Conservation (phyloP, 64 coral and sea anemone species). For the Cladopsammia gracilis region DNA sequence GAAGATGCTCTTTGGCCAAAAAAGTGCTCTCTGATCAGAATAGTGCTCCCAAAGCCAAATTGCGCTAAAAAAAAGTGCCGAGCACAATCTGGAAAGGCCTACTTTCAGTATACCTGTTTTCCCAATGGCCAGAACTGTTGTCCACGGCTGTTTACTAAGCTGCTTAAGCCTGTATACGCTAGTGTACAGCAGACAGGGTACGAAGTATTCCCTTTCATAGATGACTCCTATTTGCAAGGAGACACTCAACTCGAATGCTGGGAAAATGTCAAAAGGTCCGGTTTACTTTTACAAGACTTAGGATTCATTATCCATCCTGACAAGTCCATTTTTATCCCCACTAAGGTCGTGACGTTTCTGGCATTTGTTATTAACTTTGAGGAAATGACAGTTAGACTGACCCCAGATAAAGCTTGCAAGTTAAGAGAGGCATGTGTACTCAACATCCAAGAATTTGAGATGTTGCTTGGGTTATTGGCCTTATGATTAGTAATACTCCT, state of each 20-base stretch:
- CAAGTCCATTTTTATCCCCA: too few relatives aligned
- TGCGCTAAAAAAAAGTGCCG: too few relatives aligned
- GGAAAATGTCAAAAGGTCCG: too few relatives aligned
- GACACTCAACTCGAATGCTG: neutral
- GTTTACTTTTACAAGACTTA: too few relatives aligned
- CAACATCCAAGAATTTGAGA: neutral
- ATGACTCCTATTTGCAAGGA: neutral
- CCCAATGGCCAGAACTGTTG: neutral
- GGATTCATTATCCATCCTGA: neutral
- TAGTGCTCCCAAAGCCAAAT: too few relatives aligned
- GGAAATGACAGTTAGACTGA: neutral
- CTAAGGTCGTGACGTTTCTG: neutral
- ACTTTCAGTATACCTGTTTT: neutral
- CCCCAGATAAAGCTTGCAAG: neutral
- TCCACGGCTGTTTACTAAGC: neutral
- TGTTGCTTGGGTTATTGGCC: neutral
- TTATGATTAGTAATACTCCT: constrained; percentile 4
- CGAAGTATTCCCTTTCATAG: too few relatives aligned
- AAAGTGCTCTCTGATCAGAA: too few relatives aligned
- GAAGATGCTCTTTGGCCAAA: too few relatives aligned
- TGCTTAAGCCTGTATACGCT: neutral
- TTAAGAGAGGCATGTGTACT: neutral
- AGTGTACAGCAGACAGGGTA: neutral
- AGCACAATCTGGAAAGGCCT: too few relatives aligned
- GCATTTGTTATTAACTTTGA: neutral